These are phyloP conservation scores for Steinernema feltiae DNA, from an alignment of 1,140 invertebrate genomes.

Conservation along the genomic window DNA sequence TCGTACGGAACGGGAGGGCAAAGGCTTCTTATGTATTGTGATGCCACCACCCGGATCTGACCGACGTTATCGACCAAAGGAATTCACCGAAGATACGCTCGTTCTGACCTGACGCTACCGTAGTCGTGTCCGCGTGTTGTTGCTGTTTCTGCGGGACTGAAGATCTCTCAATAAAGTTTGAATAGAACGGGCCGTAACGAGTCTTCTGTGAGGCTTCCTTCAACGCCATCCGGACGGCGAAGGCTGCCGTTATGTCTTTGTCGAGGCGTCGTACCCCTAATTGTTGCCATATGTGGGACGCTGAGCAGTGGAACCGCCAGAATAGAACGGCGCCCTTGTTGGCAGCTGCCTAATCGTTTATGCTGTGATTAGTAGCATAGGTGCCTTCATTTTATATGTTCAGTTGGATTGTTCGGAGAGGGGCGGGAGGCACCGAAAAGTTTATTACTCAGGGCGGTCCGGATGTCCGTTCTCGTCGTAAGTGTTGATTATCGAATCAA, in stretches of 20 bases:
- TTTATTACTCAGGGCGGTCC: too few relatives aligned
- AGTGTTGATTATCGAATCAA: background rate
- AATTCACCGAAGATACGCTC: background rate
- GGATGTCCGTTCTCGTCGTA: too few relatives aligned
- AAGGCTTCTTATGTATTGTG: background rate
- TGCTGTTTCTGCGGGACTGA: background rate
- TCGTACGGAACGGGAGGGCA: conserved; percentile 18
- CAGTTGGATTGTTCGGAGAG: too few relatives aligned
- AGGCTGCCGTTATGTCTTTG: background rate
- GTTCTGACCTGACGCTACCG: background rate
- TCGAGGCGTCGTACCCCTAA: background rate
- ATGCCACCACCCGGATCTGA: background rate
- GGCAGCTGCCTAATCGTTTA: background rate
- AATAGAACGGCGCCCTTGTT: background rate
- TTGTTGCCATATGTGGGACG: background rate
- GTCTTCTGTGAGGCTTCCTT: background rate
- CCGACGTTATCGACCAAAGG: background rate
- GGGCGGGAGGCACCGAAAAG: too few relatives aligned
- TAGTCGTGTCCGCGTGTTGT: background rate
- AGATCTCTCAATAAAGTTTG: background rate
- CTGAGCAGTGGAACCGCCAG: background rate
- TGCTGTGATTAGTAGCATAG: background rate
- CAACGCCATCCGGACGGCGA: background rate
- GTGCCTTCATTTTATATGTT: too few relatives aligned
- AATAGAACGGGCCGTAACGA: background rate